These are phyloP conservation scores for Steatornis caripensis DNA, from an alignment of 2,113 vertebrate species.

Conservation along the genomic window DNA sequence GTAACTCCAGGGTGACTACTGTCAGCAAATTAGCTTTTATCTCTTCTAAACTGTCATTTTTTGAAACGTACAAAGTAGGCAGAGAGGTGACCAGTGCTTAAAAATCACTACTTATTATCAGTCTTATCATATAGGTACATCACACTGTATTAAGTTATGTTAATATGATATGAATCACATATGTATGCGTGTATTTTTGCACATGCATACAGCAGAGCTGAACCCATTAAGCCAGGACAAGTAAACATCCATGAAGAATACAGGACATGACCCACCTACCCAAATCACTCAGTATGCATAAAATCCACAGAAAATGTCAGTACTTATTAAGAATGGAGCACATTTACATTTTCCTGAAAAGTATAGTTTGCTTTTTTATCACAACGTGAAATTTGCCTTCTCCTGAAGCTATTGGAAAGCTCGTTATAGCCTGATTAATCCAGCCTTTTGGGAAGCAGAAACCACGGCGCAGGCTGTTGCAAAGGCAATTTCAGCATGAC, in stretches of 20 bases:
- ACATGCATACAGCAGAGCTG: not conserved
- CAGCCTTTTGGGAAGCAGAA: not conserved
- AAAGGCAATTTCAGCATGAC: not conserved
- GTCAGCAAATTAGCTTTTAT: not conserved
- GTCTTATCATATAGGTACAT: not conserved
- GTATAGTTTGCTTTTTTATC: not conserved
- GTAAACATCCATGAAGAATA: not conserved
- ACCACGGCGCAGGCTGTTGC: rapidly evolving
- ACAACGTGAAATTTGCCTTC: not conserved
- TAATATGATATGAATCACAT: not conserved
- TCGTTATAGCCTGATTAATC: not conserved
- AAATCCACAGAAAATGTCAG: not conserved
- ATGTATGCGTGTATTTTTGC: not conserved
- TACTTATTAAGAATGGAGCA: not conserved
- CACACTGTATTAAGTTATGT: not conserved
- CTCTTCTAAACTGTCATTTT: not conserved
- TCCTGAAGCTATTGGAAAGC: not conserved
- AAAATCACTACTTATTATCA: not conserved
- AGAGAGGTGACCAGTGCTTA: not conserved
- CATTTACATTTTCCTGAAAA: not conserved
- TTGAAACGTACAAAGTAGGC: not conserved
- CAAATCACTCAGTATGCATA: not conserved
- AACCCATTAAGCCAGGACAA: not conserved
- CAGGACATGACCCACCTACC: not conserved
- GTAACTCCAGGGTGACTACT: not conserved